A percentile compares a stretch with the other conserved stretches of the same genome.
phyloP scores from a whole-genome alignment of 2,888 invertebrate species.

The Dichetophora obliterata region DNA sequence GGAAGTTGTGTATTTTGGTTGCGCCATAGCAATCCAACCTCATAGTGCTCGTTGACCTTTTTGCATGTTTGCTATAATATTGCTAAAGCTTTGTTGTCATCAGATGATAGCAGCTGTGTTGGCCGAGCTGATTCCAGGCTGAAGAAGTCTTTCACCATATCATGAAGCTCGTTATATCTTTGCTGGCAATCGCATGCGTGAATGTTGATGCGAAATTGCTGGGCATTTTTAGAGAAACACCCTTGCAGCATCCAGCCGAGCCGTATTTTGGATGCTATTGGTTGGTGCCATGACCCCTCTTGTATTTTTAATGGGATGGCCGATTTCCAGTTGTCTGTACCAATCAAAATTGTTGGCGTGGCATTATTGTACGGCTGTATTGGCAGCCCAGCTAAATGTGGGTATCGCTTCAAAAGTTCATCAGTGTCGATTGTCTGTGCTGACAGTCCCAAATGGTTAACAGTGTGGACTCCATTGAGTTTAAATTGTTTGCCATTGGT shows the following conservation, averaged over 20 bases:
- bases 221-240: background rate
- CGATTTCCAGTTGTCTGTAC: constrained; percentile 24
- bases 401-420: constrained; percentile 28
- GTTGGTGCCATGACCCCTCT: constrained; percentile 20
- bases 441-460: constrained; percentile 30
- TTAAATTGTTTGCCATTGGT: constrained; percentile 17
- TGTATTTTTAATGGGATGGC: constrained; percentile 31
- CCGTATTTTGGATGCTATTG: constrained; percentile 33
- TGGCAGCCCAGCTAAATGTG: constrained; percentile 25
- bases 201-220: constrained; percentile 17
- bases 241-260: constrained; percentile 26
- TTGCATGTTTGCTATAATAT: constrained; percentile 33
- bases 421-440: constrained; percentile 24
- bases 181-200: constrained; percentile 37
- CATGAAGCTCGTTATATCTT: constrained; percentile 33
- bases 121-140: constrained; percentile 3
- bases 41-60: constrained; percentile 21
- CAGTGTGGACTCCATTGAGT: constrained; percentile 34
- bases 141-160: constrained; percentile 38
- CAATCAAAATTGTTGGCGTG: constrained; percentile 31
- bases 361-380: constrained; percentile 32
- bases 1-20: constrained; percentile 24
- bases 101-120: constrained; percentile 13
- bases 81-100: constrained; percentile 24
- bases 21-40: constrained; percentile 39